These are phyloP conservation scores for Oedothorax gibbosus DNA, from an alignment of 1,140 invertebrate genomes.

Conservation along the genomic window DNA sequence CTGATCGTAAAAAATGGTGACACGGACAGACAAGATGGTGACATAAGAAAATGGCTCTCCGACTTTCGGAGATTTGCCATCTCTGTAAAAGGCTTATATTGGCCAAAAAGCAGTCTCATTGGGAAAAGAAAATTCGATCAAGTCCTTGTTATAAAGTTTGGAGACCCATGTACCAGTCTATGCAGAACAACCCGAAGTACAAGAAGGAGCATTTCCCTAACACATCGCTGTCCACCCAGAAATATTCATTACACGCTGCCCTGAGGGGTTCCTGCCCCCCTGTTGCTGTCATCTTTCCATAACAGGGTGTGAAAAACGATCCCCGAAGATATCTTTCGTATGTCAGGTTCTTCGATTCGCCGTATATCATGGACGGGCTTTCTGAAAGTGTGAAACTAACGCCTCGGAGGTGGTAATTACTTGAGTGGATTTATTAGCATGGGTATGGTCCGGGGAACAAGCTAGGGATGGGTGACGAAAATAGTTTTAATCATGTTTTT, in stretches of 20 bases:
- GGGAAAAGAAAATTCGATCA: too few relatives aligned
- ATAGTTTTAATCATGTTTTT: neutral
- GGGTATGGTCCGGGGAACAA: neutral
- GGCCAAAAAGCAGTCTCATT: too few relatives aligned
- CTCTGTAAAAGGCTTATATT: too few relatives aligned
- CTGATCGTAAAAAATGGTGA: too few relatives aligned
- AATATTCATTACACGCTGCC: too few relatives aligned
- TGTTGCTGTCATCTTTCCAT: constrained; percentile 20
- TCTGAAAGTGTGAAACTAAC: constrained; percentile 6
- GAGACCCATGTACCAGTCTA: too few relatives aligned
- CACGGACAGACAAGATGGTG: too few relatives aligned
- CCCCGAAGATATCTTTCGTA: constrained; percentile 12
- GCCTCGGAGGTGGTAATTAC: constrained; percentile 6
- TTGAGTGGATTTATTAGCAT: constrained; percentile 1
- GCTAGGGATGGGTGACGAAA: neutral
- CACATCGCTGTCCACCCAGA: neutral
- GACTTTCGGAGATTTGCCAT: too few relatives aligned
- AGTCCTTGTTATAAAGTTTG: too few relatives aligned
- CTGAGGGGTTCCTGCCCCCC: neutral
- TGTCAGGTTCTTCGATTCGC: constrained; percentile 17
- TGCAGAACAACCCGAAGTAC: neutral
- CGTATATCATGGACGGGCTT: constrained; percentile 14
- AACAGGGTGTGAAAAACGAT: constrained; percentile 37
- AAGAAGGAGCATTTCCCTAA: neutral
- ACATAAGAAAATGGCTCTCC: too few relatives aligned